Evolutionary conservation across 2,113 vertebrate genomes (phyloP), one percentile per base, ranked within the genome.

Genomic region (Hyperoodon ampullatus): DNA sequence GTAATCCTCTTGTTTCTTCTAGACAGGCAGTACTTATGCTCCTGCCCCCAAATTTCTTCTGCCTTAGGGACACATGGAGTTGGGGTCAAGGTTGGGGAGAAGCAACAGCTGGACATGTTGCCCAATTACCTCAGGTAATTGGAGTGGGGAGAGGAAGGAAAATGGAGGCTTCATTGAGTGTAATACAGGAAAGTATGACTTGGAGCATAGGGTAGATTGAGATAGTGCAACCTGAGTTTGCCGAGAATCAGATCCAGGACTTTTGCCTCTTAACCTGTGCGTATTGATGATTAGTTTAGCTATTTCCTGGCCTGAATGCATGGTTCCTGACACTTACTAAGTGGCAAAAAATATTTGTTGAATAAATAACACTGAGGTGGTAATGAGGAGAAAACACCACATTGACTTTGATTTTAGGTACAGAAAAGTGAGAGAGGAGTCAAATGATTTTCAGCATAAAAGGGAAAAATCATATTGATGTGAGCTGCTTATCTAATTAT

Each of bases 351-450:
- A 75, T 26, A 66, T 63, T 61, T 92, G n/a, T 58, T 78, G n/a
- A 94, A 90, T 92, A 83, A 93, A 86, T 77, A 24, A 83, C 85
- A 61, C 30, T 55, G 63, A 50, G 23, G 10, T 85, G 30, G 5
- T 78, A 35, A 39, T 55, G 71, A 93, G 75, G 53, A 63, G 15
- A 71, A 91, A 95, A 88, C 75, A 58, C 33, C 96, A 53, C 8
- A 88, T 23, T 83, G 50, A 88, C 53, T 86, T 95, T 68, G 72
- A 89, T 74, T 95, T 74, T 81, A 90, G 70, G 42, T 78, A 78
- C n/a, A 85, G 65, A 90, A 90, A 95, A 96, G 12, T 53, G 11
- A 90, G 39, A 70, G 75, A 82, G 7, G 8, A 72, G 63, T 86
- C 42, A 61, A 80, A 90, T 63, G 55, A 39, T 74, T 93, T 94